These are phyloP conservation scores for Aldrovandia affinis DNA, from an alignment of 2,797 vertebrate species.

Conservation along the genomic window DNA sequence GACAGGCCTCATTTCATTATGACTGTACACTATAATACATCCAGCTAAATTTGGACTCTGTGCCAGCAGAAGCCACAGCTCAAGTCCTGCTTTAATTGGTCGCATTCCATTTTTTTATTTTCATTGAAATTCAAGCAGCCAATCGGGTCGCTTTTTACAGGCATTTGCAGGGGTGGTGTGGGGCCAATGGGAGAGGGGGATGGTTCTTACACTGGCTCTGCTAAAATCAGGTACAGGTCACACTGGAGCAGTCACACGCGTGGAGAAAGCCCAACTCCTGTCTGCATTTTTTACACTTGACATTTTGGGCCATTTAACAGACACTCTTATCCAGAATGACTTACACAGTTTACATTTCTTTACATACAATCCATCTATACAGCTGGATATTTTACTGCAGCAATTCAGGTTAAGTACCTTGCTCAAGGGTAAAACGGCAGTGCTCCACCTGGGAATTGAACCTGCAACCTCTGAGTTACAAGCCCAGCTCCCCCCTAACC, in stretches of 20 bases:
- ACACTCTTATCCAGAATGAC: too few relatives aligned
- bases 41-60: not conserved
- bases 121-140: not conserved
- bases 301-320: too few relatives aligned
- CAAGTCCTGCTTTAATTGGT: not conserved
- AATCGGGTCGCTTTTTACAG: not conserved
- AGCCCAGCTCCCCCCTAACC: too few relatives aligned
- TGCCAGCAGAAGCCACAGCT: not conserved
- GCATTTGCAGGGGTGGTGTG: not conserved
- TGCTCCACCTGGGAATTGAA: too few relatives aligned
- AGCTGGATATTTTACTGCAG: too few relatives aligned
- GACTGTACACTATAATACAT: not conserved
- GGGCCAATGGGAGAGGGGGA: not conserved
- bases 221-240: not conserved
- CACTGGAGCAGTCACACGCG: not conserved
- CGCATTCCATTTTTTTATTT: not conserved
- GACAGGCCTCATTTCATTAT: conserved; percentile 3
- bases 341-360: too few relatives aligned
- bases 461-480: too few relatives aligned
- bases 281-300: too few relatives aligned
- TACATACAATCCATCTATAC: too few relatives aligned
- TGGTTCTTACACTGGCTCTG: not conserved
- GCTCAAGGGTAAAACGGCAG: too few relatives aligned
- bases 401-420: too few relatives aligned
- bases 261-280: too few relatives aligned